Base-by-base conservation (phyloP, 2,797 vertebrate species). In the Typhlichthys eigenmanni region DNA sequence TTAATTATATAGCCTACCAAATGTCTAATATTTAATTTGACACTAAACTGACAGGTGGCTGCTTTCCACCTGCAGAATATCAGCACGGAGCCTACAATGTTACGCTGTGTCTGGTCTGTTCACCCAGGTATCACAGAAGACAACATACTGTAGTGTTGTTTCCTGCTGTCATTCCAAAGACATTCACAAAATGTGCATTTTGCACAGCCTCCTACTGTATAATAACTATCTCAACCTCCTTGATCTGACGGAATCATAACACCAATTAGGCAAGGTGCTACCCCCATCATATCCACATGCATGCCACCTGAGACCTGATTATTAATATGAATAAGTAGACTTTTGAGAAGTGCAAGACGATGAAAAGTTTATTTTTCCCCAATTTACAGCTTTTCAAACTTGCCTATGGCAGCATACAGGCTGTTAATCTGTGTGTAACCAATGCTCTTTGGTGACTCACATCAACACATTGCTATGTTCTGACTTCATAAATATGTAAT, bases 401-500 rank as follows among this genome's bases (percentile, higher is more conserved):
- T 62, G 64, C 84, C 69, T 50, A 24, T 72, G 74, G 78, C 66
- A 70, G 59, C 47, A 53, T 47, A 13, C 60, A 46, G 17, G 71
- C 60, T 67, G 82, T 69, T 73, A 79, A 84, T 86, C 72, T 60
- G 4, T 34, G 38, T 63, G 55, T 74, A 76, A 68, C 71, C 58
- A 19, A 13, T 58, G 69, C 63, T 66, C 51, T 3, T 63, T 59
- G 67, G 68, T 53, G 71, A 82, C 64, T 79, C 71, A 73, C 46
- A 78, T 64, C 72, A 78, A 68, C 47, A 57, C 49, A 69, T 17
- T 11, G 24, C 13, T 24, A 65, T 43, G 58, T 68, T 74, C 76
- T 78, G 65, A 61, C 57, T 71, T 71, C 58, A 79, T 84, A 55
- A 75, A 81, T 84, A 81, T 81, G 70, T 72, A 81, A 82, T 63